Base-by-base conservation (phyloP, 2,113 vertebrate species). In the Scophthalmus maximus region DNA sequence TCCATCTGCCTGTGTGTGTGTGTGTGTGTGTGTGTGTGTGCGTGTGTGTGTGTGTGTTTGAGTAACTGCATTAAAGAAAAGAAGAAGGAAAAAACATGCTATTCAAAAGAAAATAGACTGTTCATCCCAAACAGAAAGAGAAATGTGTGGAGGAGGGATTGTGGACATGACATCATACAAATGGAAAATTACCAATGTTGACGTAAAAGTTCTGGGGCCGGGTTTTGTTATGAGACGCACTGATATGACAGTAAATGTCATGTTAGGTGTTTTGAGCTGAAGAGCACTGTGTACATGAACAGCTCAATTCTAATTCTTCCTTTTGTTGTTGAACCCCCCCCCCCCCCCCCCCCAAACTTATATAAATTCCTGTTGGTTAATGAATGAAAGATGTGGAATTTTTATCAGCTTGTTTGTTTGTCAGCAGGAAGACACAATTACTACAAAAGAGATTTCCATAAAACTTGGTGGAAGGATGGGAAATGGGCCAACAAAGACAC, bases 361-460 rank as follows among this genome's bases (percentile, higher is more conserved):
- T 47, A 25, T 15, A 32, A 44, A 6, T 49, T 63, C 8, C 44
- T 50, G 14, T 3, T n/a, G 30, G 34, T 34, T 18, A 26, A 51
- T 27, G 47, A 65, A 26, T 65, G n/a, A 36, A 64, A 64, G 20
- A 50, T 50, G 46, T 50, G 30, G 47, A 65, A 50, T 51, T 49
- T 8, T 34, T 63, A 25, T 63, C n/a, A n/a, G n/a, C n/a, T n/a
- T n/a, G n/a, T n/a, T n/a, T n/a, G n/a, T n/a, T n/a, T n/a, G n/a
- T n/a, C n/a, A n/a, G n/a, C n/a, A n/a, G n/a, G n/a, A n/a, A n/a
- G n/a, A n/a, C n/a, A n/a, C n/a, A n/a, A n/a, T n/a, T n/a, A n/a
- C n/a, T n/a, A n/a, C n/a, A n/a, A n/a, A n/a, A n/a, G n/a, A n/a
- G n/a, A n/a, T n/a, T n/a, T n/a, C n/a, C n/a, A n/a, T n/a, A n/a